phyloP scores from a whole-genome alignment of 2,888 invertebrate species.

The Iphiclides podalirius region DNA sequence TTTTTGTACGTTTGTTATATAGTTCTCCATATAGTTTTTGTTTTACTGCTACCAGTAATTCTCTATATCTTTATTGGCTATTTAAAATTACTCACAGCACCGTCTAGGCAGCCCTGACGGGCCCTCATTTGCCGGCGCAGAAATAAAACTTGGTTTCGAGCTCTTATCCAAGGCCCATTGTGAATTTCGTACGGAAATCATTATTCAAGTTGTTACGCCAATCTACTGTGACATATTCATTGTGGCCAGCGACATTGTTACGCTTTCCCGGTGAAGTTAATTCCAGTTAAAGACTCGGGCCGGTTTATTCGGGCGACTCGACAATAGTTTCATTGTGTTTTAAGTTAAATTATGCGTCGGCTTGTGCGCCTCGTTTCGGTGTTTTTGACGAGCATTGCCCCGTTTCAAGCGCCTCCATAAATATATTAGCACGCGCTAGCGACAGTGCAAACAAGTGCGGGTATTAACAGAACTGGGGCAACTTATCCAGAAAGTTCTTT shows the following conservation, averaged over 20 bases:
- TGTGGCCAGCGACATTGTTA: conserved; percentile 46
- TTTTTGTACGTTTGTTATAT: too few relatives aligned
- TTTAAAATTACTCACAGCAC: not conserved
- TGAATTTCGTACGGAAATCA: conserved; percentile 58
- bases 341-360: conserved; percentile 15
- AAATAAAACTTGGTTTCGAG: conserved; percentile 39
- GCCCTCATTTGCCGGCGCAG: conserved; percentile 29
- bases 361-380: conserved; percentile 1
- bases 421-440: too few relatives aligned
- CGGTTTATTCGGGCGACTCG: conserved; percentile 24
- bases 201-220: conserved; percentile 67
- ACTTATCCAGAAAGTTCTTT: too few relatives aligned
- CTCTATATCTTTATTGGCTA: too few relatives aligned
- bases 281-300: conserved; percentile 35
- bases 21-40: too few relatives aligned
- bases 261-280: conserved; percentile 34
- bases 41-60: too few relatives aligned
- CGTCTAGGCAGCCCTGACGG: conserved; percentile 24
- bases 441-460: too few relatives aligned
- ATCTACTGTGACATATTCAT: conserved; percentile 63
- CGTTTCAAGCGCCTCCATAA: conserved; percentile 6
- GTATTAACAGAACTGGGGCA: too few relatives aligned
- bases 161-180: conserved; percentile 39
- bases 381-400: conserved; percentile 4
- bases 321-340: conserved; percentile 22